Percentiles rank a stretch among this genome's conserved stretches.
phyloP scores from a whole-genome alignment of 53 echinoderm and acorn worm genomes.

The Temnopleurus reevesii region DNA sequence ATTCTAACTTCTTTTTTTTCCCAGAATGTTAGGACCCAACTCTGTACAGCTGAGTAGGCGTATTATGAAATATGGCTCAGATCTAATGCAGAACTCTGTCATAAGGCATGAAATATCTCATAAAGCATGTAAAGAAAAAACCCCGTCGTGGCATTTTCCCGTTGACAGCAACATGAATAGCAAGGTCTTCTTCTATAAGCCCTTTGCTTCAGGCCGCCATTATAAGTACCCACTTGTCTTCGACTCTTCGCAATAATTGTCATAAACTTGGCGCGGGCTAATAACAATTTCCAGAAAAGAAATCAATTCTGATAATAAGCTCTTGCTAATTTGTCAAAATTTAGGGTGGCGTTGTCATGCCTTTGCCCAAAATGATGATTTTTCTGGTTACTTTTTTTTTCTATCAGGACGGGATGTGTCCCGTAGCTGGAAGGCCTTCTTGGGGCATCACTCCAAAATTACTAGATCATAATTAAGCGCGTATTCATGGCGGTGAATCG shows the following conservation, averaged over 20 bases:
- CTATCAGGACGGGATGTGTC: not conserved
- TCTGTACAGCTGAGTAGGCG: slow-evolving; percentile 1
- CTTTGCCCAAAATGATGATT: not conserved
- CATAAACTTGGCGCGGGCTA: not conserved
- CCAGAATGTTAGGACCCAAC: not conserved
- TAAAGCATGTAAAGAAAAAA: slow-evolving; percentile 22
- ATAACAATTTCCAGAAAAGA: not conserved
- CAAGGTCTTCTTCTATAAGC: not conserved
- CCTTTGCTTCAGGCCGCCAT: slow-evolving; percentile 41
- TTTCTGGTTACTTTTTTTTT: not conserved
- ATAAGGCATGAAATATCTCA: not conserved
- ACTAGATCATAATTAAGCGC: slow-evolving; percentile 53
- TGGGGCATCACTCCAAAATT: slow-evolving; percentile 14
- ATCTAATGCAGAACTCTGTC: slow-evolving; percentile 52
- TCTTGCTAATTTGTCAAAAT: not conserved
- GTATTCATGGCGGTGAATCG: slow-evolving; percentile 31
- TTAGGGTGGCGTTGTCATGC: not conserved
- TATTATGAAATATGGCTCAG: slow-evolving; percentile 8
- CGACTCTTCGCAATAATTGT: not conserved
- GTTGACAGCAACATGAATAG: not conserved
- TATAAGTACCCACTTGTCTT: too few species aligned
- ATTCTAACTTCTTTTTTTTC: not conserved
- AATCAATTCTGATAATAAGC: not conserved
- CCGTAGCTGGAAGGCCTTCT: not conserved
- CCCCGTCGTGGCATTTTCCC: not conserved